These are phyloP conservation scores for Pipistrellus nathusii DNA, from an alignment of 2,797 vertebrate species.

Conservation along the genomic window DNA sequence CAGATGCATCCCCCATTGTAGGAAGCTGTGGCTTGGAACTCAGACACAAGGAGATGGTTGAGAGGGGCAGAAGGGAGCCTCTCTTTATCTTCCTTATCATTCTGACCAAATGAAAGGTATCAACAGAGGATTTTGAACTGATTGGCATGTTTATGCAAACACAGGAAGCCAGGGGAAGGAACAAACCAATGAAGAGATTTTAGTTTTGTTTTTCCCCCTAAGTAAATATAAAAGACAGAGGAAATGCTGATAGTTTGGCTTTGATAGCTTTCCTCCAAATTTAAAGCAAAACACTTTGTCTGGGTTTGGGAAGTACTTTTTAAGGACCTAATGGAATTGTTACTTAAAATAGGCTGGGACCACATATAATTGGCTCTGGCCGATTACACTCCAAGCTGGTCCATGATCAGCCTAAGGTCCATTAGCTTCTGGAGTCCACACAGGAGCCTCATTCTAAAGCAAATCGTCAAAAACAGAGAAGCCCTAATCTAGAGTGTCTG, in stretches of 20 bases:
- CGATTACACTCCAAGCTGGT: not conserved
- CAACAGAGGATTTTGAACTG: constrained; percentile 59
- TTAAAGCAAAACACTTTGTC: not conserved
- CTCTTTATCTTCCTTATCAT: constrained; percentile 74
- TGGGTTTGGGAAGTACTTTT: not conserved
- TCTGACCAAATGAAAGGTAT: constrained; percentile 54
- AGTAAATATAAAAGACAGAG: constrained; percentile 64
- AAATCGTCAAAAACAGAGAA: not conserved
- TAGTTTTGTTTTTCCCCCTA: constrained; percentile 11
- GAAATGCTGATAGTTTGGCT: constrained; percentile 68
- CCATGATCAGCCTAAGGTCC: not conserved
- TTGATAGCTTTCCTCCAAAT: constrained; percentile 36
- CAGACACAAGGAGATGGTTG: constrained; percentile 29
- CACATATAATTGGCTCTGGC: not conserved
- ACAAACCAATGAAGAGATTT: constrained; percentile 70
- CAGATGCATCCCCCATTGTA: constrained; percentile 56
- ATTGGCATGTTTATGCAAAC: constrained; percentile 79
- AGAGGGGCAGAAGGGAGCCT: not conserved
- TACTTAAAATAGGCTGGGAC: not conserved
- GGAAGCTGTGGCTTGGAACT: constrained; percentile 40
- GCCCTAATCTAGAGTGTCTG: not conserved
- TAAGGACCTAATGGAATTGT: not conserved
- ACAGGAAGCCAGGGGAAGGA: constrained; percentile 59
- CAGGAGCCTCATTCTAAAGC: not conserved
- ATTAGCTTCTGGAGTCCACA: not conserved